A percentile compares a stretch with the other conserved stretches of the same genome.
phyloP scores from a whole-genome alignment of 2,113 vertebrate genomes.

The Cyphomyrus discorhynchus region DNA sequence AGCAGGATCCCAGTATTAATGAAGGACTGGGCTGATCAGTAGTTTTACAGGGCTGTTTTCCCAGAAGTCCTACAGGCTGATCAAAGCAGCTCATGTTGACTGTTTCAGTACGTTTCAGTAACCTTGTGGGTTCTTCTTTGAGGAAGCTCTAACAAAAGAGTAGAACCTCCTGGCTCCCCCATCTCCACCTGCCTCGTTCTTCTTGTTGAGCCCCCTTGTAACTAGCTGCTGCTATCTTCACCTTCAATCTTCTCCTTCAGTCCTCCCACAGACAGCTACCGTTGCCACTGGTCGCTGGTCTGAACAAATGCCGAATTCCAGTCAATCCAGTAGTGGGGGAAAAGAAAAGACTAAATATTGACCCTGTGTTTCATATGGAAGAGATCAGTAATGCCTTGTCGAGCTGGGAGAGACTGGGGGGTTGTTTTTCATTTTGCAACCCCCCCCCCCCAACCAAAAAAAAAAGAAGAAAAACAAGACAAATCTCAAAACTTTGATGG shows the following conservation, averaged over 20 bases:
- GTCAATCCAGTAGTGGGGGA: slow-evolving; percentile 13
- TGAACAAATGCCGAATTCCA: slow-evolving; percentile 2
- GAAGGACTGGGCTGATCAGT: slow-evolving; percentile 44
- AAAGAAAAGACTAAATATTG: not conserved
- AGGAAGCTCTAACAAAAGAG: not conserved
- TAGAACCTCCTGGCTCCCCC: not conserved
- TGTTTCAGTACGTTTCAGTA: not conserved
- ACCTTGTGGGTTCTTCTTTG: not conserved
- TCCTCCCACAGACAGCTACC: not conserved
- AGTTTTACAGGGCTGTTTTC: slow-evolving; percentile 31
- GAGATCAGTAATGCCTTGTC: not conserved
- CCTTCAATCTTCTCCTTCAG: not conserved
- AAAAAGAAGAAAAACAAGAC: not conserved
- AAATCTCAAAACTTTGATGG: not conserved
- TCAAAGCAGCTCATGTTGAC: not conserved
- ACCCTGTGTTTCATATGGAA: not conserved
- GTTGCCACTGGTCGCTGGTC: not conserved
- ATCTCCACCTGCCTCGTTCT: not conserved
- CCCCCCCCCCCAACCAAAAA: not conserved
- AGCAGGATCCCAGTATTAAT: slow-evolving; percentile 32
- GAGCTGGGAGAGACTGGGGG: not conserved
- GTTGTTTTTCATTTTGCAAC: not conserved
- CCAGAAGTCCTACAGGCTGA: not conserved
- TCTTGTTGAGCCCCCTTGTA: not conserved
- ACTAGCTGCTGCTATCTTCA: not conserved